A percentile compares a stretch with the other conserved stretches of the same genome.
These are phyloP conservation scores for Phyllotreta cruciferae DNA, from an alignment of 2,888 invertebrate genomes.

Conservation along the genomic window DNA sequence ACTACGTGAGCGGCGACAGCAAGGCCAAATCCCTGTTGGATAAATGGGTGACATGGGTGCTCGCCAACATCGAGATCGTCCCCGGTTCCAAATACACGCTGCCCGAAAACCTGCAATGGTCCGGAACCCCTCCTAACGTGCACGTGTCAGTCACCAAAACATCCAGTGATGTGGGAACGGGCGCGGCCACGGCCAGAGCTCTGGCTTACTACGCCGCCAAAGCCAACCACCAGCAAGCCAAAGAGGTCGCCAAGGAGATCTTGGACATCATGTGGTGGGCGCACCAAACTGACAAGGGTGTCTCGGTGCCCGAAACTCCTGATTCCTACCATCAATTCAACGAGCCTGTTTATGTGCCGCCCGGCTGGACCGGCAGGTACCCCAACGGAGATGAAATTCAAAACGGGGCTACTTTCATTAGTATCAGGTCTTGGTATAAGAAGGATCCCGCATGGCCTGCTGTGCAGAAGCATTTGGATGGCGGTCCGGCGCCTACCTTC, in stretches of 20 bases:
- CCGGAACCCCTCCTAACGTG: conserved; percentile 42
- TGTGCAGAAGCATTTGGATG: conserved; percentile 38
- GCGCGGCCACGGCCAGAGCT: conserved; percentile 43
- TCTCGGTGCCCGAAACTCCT: conserved; percentile 41
- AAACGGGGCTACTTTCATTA: conserved; percentile 42
- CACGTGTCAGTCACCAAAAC: conserved; percentile 39
- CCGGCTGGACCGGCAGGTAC: conserved; percentile 43
- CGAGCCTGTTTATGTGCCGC: conserved; percentile 43
- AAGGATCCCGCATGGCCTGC: conserved; percentile 41
- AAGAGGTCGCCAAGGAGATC: conserved; percentile 40
- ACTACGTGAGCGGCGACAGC: conserved; percentile 43
- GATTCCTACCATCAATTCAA: conserved; percentile 42
- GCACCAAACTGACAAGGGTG: conserved; percentile 39
- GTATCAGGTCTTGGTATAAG: conserved; percentile 41
- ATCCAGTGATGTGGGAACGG: conserved; percentile 44
- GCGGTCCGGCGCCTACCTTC: conserved; percentile 42
- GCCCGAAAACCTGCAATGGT: conserved; percentile 42
- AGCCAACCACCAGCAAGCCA: conserved; percentile 39
- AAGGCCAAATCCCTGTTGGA: conserved; percentile 40
- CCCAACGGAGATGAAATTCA: conserved; percentile 45
- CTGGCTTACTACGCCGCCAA: conserved; percentile 46
- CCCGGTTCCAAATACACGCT: conserved; percentile 38
- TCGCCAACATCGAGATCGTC: conserved; percentile 36
- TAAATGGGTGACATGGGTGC: conserved; percentile 44
- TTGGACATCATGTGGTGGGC: conserved; percentile 42